phyloP scores from a whole-genome alignment of 2,888 invertebrate genomes.

The Steinernema scapterisci region DNA sequence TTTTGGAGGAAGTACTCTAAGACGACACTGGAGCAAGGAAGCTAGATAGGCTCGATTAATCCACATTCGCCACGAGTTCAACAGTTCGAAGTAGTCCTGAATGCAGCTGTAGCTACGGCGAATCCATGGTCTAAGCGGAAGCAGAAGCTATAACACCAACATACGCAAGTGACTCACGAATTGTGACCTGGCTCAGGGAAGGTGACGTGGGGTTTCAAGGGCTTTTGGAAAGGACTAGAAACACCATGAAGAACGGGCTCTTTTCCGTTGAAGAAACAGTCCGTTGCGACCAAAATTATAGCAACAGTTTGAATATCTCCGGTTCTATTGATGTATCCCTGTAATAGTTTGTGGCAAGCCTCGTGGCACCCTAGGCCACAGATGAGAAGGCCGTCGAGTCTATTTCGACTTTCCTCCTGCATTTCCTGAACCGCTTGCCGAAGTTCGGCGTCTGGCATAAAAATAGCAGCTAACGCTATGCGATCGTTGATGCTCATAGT shows the following conservation, averaged over 20 bases:
- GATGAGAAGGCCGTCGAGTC: not conserved
- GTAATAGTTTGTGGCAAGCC: not conserved
- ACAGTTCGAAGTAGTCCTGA: slow-evolving; percentile 2
- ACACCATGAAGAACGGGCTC: slow-evolving; percentile 1
- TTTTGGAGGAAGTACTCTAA: not conserved
- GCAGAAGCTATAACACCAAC: too few relatives aligned
- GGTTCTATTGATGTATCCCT: not conserved
- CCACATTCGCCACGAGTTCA: slow-evolving; percentile 19
- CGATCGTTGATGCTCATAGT: not conserved
- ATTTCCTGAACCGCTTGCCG: not conserved
- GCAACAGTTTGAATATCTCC: slow-evolving; percentile 9
- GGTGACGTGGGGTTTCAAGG: not conserved
- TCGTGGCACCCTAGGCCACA: slow-evolving; percentile 26
- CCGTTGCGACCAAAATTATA: not conserved
- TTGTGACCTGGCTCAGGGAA: not conserved
- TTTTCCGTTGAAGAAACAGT: slow-evolving; percentile 20
- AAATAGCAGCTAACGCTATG: not conserved
- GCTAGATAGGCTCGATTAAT: slow-evolving; percentile 7
- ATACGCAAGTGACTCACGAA: too few relatives aligned
- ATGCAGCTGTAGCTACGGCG: slow-evolving; percentile 9
- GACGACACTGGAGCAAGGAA: not conserved
- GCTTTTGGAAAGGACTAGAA: not conserved
- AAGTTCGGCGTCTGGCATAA: not conserved
- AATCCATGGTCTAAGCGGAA: slow-evolving; percentile 9
- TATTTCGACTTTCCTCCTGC: not conserved